Evolutionary conservation across 2,113 vertebrate genomes (phyloP), one percentile per base, ranked within the genome.

Genomic region (Panthera leo): DNA sequence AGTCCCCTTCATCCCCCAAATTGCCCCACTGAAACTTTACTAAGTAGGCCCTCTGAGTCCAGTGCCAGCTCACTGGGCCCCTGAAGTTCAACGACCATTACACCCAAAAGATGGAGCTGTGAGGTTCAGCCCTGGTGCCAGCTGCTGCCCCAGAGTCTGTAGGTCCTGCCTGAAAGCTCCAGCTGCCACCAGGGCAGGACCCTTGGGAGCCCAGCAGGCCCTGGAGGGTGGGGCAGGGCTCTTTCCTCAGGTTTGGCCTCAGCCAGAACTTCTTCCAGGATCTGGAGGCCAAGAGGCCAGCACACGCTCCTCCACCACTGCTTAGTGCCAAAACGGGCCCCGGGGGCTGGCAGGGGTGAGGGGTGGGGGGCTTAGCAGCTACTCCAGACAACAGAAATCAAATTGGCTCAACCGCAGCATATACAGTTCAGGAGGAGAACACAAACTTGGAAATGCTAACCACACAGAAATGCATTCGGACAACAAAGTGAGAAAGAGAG

Each of bases 381-480:
- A 87, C 85, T 97, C 95, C 76, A 91, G 85, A 96, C 48, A 94
- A 86, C 87, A 98, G 92, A 97, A 97, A 96, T 96, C 92, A 97
- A 96, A 97, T 89, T 1, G 86, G 90, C 95, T 97, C 76, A 39
- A 97, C 90, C 1, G 75, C 51, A 97, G 95, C 97, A 98, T 98
- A 98, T 98, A 98, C 98, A 98, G 98, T 98, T 99, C 98, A 99
- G 98, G 99, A 97, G 99, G 99, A 96, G 98, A 99, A 99, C 98
- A 98, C 99, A 98, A 99, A 99, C 98, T 99, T 3, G 0, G 89
- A 97, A 97, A 96, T 97, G 99, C 99, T 99, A 98, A 98, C 99
- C 99, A 99, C 99, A 99, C 99, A 99, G 99, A 99, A 99, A 99
- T 99, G 99, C 99, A 99, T 99, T 99, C 99, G 98, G 99, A 98